Percentiles rank a stretch among this genome's conserved stretches.
Evolutionary conservation across 2,888 invertebrate genomes (phyloP).

Genomic region (Holacanthella duospinosa): DNA sequence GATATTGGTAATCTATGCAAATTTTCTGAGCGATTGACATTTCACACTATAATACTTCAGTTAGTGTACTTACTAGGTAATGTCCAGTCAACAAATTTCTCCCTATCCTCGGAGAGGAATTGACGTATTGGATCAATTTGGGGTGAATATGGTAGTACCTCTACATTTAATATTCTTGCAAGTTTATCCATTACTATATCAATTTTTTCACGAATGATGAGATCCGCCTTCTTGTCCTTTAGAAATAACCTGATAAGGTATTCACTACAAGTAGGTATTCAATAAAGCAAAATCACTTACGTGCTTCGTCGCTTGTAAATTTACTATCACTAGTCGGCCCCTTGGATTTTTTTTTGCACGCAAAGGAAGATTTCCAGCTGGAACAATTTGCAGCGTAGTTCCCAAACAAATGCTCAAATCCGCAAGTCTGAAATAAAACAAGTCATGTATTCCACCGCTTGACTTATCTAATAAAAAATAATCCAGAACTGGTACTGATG

Average conservation of each 20-base stretch:
- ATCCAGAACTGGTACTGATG: too few relatives aligned
- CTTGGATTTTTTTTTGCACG: conserved; percentile 64
- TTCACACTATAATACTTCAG: too few relatives aligned
- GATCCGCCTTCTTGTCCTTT: conserved; percentile 80
- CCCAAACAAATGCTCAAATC: conserved; percentile 90
- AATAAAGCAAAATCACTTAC: conserved; percentile 53
- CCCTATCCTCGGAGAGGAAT: conserved; percentile 36
- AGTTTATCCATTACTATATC: conserved; percentile 68
- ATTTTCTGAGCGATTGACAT: too few relatives aligned
- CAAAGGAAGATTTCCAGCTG: conserved; percentile 87
- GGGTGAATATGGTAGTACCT: conserved; percentile 60
- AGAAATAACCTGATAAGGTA: too few relatives aligned
- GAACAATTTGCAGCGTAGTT: conserved; percentile 94
- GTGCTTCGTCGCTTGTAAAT: conserved; percentile 95
- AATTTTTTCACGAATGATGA: conserved; percentile 78
- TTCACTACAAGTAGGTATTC: too few relatives aligned
- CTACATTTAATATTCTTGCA: conserved; percentile 60
- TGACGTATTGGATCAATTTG: conserved; percentile 57
- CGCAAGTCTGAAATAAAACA: conserved; percentile 73
- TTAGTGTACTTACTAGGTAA: conserved; percentile 52
- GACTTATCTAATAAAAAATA: too few relatives aligned
- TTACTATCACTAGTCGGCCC: conserved; percentile 84
- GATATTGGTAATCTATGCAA: too few relatives aligned
- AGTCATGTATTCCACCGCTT: too few relatives aligned
- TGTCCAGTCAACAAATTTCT: conserved; percentile 56